Conservation (phyloP, 2,888 invertebrate species). For the Monoplex corrugatus region DNA sequence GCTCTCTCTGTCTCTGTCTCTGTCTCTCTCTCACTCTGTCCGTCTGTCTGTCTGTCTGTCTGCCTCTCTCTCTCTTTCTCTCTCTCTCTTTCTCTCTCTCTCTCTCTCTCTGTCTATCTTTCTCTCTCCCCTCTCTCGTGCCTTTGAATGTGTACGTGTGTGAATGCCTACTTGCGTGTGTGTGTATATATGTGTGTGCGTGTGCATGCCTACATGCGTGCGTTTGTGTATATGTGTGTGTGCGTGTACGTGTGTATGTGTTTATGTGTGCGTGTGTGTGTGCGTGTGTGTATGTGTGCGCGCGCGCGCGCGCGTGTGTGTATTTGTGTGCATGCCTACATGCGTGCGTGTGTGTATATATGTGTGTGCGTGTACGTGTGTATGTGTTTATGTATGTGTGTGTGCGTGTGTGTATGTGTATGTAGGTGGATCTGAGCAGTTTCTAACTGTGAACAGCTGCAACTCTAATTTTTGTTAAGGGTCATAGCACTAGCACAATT, state of each 20-base stretch:
- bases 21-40: neutral
- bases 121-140: neutral
- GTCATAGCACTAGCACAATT: no score
- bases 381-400: neutral
- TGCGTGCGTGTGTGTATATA: neutral
- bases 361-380: neutral
- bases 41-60: neutral
- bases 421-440: no score
- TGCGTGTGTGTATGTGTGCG: constrained; percentile 31
- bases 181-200: neutral
- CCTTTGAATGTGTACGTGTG: neutral
- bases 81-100: neutral
- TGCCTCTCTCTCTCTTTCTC: neutral
- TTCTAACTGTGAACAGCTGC: no score
- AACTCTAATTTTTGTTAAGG: no score
- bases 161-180: neutral
- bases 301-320: constrained; percentile 30
- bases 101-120: neutral
- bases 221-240: constrained; percentile 9
- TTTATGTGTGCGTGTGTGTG: constrained; percentile 25
- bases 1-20: no score
- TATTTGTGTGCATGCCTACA: neutral
- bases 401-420: neutral
- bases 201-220: neutral
- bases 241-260: constrained; percentile 21